A percentile compares a stretch with the other conserved stretches of the same genome.
Conservation (phyloP, 2,888 invertebrate species). For the Netelia virgata region DNA sequence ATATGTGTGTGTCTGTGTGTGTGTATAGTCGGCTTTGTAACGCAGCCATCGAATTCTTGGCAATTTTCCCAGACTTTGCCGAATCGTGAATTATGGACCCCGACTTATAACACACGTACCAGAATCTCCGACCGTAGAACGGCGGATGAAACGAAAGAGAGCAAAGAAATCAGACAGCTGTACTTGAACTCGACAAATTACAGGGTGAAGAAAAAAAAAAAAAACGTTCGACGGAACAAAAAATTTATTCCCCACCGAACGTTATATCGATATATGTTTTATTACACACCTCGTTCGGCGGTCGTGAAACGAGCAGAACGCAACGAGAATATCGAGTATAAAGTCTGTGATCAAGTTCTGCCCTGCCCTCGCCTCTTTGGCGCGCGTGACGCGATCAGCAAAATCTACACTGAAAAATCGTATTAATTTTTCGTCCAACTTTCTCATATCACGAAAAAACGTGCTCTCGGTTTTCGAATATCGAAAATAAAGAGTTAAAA, state of each 20-base stretch:
- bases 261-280: slow-evolving; percentile 5
- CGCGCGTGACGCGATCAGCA: no score
- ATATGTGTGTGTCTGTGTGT: slow-evolving; percentile 25
- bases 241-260: slow-evolving; percentile 16
- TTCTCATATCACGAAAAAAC: no score
- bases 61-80: slow-evolving; percentile 57
- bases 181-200: slow-evolving; percentile 28
- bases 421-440: no score
- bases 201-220: background rate
- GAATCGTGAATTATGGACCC: slow-evolving; percentile 54
- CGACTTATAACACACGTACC: slow-evolving; percentile 13
- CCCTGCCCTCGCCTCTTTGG: no score
- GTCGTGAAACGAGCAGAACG: background rate
- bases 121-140: background rate
- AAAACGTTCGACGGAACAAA: slow-evolving; percentile 2
- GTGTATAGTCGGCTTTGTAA: background rate
- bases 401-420: no score
- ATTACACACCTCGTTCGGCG: background rate
- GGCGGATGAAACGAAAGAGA: slow-evolving; percentile 31
- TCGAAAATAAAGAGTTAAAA: no score
- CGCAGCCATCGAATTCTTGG: slow-evolving; percentile 51
- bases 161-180: slow-evolving; percentile 28
- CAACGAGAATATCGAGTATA: background rate
- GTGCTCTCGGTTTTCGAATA: no score
- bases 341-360: background rate